These are phyloP conservation scores for Cataglyphis hispanica DNA, from an alignment of 1,140 invertebrate species.

Conservation along the genomic window DNA sequence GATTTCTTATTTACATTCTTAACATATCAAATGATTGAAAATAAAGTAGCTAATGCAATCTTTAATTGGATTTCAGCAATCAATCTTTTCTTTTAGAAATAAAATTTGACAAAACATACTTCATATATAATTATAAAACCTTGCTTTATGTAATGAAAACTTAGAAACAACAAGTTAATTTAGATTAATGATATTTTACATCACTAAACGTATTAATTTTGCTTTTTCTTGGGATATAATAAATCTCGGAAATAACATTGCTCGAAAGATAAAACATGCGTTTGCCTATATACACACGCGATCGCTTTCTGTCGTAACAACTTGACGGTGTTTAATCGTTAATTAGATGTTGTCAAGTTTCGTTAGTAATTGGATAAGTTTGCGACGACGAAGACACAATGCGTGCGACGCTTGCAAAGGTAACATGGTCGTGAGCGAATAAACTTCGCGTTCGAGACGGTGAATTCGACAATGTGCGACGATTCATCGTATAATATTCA, in stretches of 20 bases:
- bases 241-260: neutral
- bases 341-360: conserved; percentile 63
- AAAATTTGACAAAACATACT: neutral
- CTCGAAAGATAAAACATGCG: neutral
- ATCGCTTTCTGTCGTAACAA: conserved; percentile 29
- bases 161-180: neutral
- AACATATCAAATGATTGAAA: too few relatives aligned
- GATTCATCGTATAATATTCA: conserved; percentile 43
- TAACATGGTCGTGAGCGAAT: neutral
- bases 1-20: too few relatives aligned
- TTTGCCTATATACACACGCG: too few relatives aligned
- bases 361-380: conserved; percentile 68
- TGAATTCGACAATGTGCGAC: conserved; percentile 48
- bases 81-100: conserved; percentile 4
- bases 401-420: neutral
- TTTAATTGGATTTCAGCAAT: neutral
- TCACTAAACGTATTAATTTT: neutral
- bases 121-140: neutral
- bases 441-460: conserved; percentile 44
- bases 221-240: neutral
- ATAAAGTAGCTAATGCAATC: neutral
- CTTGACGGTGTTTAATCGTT: conserved; percentile 40
- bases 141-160: neutral
- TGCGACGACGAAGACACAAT: conserved; percentile 37
- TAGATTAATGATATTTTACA: neutral